Conservation (phyloP, 1,140 invertebrate genomes). For the Drosophila grimshawi region DNA sequence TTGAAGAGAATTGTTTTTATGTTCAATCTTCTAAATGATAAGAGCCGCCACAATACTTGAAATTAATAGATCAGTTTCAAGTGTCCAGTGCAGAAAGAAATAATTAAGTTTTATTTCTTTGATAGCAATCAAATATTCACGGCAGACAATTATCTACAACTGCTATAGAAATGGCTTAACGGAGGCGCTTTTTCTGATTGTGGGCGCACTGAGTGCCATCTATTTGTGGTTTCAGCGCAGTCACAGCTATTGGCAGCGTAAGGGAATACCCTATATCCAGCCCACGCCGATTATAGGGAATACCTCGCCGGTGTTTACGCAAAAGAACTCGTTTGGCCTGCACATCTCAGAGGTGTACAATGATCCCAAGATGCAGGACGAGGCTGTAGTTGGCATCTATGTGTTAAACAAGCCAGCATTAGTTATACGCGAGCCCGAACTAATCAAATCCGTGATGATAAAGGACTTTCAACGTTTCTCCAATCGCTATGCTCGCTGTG, state of each 20-base stretch:
- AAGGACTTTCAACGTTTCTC: constrained; percentile 84
- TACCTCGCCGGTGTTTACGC: constrained; percentile 50
- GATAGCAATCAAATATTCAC: constrained; percentile 1
- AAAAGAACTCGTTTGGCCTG: constrained; percentile 60
- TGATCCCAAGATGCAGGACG: constrained; percentile 56
- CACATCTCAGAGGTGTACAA: constrained; percentile 68
- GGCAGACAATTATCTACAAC: constrained; percentile 13
- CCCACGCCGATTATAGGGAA: constrained; percentile 73
- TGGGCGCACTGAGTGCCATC: constrained; percentile 47
- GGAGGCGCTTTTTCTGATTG: constrained; percentile 53
- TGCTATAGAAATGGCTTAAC: constrained; percentile 56
- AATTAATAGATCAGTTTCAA: not conserved
- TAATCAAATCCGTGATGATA: constrained; percentile 85
- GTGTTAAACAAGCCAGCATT: constrained; percentile 84
- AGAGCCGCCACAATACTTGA: not conserved
- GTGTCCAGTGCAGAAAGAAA: no score
- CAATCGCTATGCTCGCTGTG: constrained; percentile 62
- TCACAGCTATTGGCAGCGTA: constrained; percentile 75
- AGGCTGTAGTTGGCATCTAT: constrained; percentile 84
- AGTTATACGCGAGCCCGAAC: constrained; percentile 85
- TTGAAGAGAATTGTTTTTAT: not conserved
- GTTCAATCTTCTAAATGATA: not conserved
- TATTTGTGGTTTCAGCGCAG: constrained; percentile 68
- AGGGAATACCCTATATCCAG: constrained; percentile 66
- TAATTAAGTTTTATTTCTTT: no score